Conservation (phyloP, 2,113 vertebrate species). For the Bucco capensis region DNA sequence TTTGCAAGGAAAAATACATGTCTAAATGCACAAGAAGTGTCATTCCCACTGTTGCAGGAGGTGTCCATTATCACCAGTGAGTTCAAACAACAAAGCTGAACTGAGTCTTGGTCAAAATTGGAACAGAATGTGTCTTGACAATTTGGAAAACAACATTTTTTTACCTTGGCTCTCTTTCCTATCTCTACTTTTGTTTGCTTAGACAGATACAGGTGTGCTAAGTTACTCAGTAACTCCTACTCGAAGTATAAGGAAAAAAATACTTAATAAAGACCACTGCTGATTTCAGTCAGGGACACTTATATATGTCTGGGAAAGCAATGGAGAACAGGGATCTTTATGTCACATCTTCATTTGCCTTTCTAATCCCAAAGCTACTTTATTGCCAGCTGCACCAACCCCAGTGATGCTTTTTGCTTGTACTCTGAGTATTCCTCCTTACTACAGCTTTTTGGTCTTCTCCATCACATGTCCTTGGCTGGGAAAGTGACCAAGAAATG, state of each 20-base stretch:
- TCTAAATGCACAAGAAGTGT: background rate
- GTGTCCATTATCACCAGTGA: fast-evolving
- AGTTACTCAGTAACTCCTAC: no score
- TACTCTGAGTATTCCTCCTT: background rate
- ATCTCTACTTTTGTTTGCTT: background rate
- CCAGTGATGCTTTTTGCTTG: background rate
- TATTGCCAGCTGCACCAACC: background rate
- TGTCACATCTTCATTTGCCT: background rate
- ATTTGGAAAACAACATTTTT: background rate
- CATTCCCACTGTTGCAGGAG: background rate
- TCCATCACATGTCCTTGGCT: background rate
- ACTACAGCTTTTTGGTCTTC: background rate
- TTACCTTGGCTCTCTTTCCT: background rate
- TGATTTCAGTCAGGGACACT: background rate
- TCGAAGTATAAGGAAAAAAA: background rate
- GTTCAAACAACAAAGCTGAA: background rate
- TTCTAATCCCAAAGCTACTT: background rate
- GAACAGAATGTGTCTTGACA: background rate
- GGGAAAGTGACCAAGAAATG: background rate
- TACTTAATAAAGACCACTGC: background rate
- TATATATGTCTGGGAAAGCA: background rate
- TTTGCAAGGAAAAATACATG: background rate
- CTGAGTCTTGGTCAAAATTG: background rate
- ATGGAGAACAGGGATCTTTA: background rate
- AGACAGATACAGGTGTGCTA: background rate